Base-by-base conservation (phyloP, 2,888 invertebrate genomes). In the Epirrita christyi region DNA sequence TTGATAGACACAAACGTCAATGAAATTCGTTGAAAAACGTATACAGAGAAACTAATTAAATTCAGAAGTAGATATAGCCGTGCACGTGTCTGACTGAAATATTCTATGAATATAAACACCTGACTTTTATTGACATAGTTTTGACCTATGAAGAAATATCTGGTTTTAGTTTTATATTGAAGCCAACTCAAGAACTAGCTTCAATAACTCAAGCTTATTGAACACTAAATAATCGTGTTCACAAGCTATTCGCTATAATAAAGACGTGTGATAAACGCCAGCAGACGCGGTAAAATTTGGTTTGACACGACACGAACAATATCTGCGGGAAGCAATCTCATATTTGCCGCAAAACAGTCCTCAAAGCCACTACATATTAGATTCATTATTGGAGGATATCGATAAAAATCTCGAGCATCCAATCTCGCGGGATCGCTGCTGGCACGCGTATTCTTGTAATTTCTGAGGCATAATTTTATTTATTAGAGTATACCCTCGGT, bases 401-500 rank as follows among this genome's bases (percentile, higher is more conserved):
- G 86, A 88, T 85, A 87, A 79, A 83, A 88, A 88, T 82, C 85
- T 84, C 80, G 78, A 82, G 75, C 81, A 87, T 88, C 91, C 91
- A 91, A 91, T 91, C 89, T 88, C 87, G 79, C 79, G 83, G 80
- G 85, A 85, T 83, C 79, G 81, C 79, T 84, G 78, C 78, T 75
- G 77, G 78, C 77, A 79, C 81, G 83, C 87, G 88, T 88, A 86
- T 91, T 90, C 88, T 91, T 90, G 92, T 92, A 91, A 92, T 92
- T 92, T 91, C 89, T 86, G 85, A 81, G 86, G 87, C 85, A 91
- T 92, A 91, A 92, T 92, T 91, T 91, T 91, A 91, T 92, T 91
- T 92, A 91, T 92, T 91, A 91, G 89, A 89, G 86, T 85, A 78
- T 84, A 81, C 85, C 86, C 85, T 83, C 85, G 79, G 79, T 78